Conservation (phyloP, 2,797 vertebrate genomes). For the Hapalemur alaotrensis region DNA sequence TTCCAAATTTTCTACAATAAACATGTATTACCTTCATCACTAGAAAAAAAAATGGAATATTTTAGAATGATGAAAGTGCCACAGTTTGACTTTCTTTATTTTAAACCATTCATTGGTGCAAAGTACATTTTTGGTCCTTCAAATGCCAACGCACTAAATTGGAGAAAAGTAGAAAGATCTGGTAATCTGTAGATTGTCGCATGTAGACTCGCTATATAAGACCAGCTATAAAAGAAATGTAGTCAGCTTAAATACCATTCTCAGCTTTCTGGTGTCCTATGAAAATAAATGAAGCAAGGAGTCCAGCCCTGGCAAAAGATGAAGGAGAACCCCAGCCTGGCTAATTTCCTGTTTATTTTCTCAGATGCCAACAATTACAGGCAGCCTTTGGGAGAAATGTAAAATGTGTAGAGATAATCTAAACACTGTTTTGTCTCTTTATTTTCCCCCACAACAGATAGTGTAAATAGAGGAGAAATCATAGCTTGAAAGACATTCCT, state of each 20-base stretch:
- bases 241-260: constrained; percentile 25
- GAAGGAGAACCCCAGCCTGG: not conserved
- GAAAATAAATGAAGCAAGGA: constrained; percentile 51
- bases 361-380: constrained; percentile 35
- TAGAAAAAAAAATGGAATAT: no score
- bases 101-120: not conserved
- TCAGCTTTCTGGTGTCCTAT: constrained; percentile 41
- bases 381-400: not conserved
- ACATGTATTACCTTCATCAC: not conserved
- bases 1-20: not conserved
- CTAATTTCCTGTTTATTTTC: constrained; percentile 62
- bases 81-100: not conserved
- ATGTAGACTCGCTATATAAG: not conserved
- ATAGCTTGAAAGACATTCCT: not conserved
- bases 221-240: constrained; percentile 20
- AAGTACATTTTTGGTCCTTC: not conserved
- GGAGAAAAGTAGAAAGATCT: not conserved
- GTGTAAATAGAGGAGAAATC: not conserved
- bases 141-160: not conserved
- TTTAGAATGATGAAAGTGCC: not conserved
- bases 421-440: constrained; percentile 41
- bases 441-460: not conserved
- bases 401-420: constrained; percentile 11
- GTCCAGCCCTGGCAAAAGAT: constrained; percentile 12
- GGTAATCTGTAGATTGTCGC: not conserved